phyloP scores from a whole-genome alignment of 1,140 invertebrate species.

The Bombus pyrosoma region DNA sequence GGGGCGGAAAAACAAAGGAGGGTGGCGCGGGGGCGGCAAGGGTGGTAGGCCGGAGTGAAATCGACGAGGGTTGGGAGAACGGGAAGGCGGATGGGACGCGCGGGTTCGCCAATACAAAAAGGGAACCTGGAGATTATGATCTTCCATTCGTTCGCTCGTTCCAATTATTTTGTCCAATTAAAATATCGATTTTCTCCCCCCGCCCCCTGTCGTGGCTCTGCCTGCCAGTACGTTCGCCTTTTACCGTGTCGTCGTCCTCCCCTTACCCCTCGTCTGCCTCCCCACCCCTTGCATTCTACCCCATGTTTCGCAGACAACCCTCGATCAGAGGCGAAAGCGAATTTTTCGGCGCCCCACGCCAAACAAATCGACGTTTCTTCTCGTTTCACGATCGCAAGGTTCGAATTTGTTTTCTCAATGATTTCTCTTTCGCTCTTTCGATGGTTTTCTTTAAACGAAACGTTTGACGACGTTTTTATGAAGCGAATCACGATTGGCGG shows the following conservation, averaged over 20 bases:
- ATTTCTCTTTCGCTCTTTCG: too few species aligned
- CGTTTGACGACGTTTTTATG: too few species aligned
- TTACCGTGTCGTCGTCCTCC: constrained; percentile 60
- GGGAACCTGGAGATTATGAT: constrained; percentile 78
- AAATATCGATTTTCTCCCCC: constrained; percentile 81
- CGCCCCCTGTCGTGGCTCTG: constrained; percentile 63
- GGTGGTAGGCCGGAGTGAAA: constrained; percentile 39
- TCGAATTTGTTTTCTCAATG: background rate
- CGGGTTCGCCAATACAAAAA: constrained; percentile 74
- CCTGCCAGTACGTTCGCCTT: constrained; percentile 64
- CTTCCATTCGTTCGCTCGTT: constrained; percentile 81
- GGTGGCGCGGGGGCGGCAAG: background rate
- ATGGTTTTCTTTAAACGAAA: too few species aligned
- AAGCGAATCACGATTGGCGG: too few species aligned
- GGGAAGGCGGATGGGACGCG: constrained; percentile 55
- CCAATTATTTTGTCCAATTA: constrained; percentile 83
- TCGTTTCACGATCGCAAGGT: background rate
- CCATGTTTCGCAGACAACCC: background rate
- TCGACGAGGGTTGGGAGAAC: constrained; percentile 41
- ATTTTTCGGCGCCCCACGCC: background rate
- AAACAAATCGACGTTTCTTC: background rate
- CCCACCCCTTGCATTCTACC: constrained; percentile 31
- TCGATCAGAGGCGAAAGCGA: background rate
- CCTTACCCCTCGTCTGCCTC: constrained; percentile 14
- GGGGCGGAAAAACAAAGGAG: constrained; percentile 31